Conservation (phyloP, 2,797 vertebrate species). For the Coluber constrictor region DNA sequence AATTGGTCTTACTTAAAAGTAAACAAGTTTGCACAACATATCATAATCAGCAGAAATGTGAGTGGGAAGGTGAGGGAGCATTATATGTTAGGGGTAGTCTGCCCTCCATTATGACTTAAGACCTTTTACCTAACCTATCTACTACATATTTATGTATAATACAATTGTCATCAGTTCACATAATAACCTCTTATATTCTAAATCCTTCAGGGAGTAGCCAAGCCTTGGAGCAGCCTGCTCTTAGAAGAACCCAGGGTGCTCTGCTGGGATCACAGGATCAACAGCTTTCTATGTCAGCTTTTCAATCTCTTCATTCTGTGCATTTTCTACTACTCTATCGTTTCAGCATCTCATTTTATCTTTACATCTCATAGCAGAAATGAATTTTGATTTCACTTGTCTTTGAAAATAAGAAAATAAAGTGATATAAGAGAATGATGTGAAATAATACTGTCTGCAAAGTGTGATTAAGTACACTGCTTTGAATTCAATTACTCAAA, state of each 20-base stretch:
- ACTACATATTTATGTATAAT: not conserved
- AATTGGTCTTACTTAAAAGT: not conserved
- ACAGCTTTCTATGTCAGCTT: not conserved
- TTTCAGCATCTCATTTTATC: not conserved
- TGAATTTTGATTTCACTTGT: not conserved
- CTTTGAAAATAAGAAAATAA: not conserved
- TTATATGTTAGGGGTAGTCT: not conserved
- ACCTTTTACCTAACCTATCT: too few relatives aligned
- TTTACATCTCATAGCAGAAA: not conserved
- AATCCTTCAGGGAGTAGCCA: not conserved
- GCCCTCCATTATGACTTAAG: not conserved
- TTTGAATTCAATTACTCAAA: not conserved
- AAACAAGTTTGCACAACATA: not conserved
- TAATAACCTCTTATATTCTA: not conserved
- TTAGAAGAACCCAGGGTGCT: not conserved
- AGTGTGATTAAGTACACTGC: not conserved
- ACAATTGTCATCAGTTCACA: not conserved
- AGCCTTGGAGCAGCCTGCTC: not conserved
- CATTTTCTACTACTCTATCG: not conserved
- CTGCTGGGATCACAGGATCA: not conserved
- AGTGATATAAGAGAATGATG: not conserved
- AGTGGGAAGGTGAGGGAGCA: not conserved
- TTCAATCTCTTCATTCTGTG: not conserved
- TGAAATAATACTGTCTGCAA: not conserved
- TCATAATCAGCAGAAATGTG: not conserved